phyloP scores from a whole-genome alignment of 2,113 vertebrate species.

The Apeltes quadracus region DNA sequence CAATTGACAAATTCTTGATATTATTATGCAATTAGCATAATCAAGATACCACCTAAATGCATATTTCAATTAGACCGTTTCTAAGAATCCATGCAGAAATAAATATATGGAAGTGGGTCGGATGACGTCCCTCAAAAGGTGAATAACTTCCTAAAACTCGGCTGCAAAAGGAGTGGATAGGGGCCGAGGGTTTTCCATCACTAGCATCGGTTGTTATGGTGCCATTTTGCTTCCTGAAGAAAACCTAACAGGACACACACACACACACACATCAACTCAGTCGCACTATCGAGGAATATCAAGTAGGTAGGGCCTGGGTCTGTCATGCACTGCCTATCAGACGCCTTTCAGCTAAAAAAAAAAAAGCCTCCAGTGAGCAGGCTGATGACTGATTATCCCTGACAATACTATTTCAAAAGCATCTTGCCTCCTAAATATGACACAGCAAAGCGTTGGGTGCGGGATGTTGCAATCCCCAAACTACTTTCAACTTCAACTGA shows the following conservation, averaged over 20 bases:
- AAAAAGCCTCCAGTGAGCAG: conserved; percentile 52
- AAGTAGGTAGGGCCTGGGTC: conserved; percentile 28
- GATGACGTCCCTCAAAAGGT: neutral
- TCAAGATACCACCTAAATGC: neutral
- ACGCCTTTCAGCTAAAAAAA: conserved; percentile 44
- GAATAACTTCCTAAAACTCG: neutral
- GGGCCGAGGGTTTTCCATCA: neutral
- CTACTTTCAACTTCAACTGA: conserved; percentile 59
- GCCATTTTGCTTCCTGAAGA: conserved; percentile 11
- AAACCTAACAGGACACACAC: conserved; percentile 18
- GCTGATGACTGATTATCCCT: conserved; percentile 63
- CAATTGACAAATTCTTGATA: neutral
- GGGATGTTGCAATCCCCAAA: conserved; percentile 62
- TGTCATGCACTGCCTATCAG: conserved; percentile 58
- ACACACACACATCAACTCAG: neutral
- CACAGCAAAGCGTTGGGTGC: conserved; percentile 53
- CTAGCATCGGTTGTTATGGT: neutral
- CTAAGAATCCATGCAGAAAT: neutral
- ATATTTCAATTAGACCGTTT: neutral
- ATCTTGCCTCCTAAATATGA: conserved; percentile 59
- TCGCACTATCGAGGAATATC: conserved; percentile 1
- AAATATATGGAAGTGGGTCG: neutral
- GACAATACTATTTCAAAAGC: conserved; percentile 63
- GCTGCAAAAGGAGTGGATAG: neutral
- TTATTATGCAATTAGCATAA: neutral